phyloP scores from a whole-genome alignment of 2,113 vertebrate genomes.

The Psittacara wagleri region DNA sequence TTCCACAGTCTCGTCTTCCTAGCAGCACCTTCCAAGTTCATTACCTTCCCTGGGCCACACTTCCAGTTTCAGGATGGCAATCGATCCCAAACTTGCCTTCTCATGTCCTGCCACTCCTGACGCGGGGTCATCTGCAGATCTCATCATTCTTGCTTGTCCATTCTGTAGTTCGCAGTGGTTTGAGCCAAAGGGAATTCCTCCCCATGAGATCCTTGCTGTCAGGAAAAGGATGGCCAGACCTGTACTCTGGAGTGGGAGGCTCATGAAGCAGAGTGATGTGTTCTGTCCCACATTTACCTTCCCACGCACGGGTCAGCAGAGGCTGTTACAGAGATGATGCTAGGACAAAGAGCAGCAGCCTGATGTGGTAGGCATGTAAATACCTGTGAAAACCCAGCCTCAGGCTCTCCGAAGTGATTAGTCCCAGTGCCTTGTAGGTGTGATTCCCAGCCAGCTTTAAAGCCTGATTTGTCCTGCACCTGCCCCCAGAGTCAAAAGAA shows the following conservation, averaged over 20 bases:
- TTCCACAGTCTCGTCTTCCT: not conserved
- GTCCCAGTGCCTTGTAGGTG: not conserved
- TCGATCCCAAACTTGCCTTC: not conserved
- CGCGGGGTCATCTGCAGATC: not conserved
- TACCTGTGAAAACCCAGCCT: not conserved
- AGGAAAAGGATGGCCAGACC: not conserved
- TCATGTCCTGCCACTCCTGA: not conserved
- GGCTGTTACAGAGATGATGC: not conserved
- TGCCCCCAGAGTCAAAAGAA: accelerated
- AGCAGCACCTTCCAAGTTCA: not conserved
- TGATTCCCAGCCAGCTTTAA: not conserved
- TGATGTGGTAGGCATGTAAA: not conserved
- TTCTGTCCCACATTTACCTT: not conserved
- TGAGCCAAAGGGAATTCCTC: not conserved
- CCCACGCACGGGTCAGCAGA: accelerated
- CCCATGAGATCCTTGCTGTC: too few species aligned
- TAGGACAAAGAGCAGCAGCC: not conserved
- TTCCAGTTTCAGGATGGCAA: accelerated
- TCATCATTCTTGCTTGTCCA: not conserved
- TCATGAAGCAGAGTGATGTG: accelerated
- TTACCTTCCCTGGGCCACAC: accelerated
- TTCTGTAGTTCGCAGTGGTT: not conserved
- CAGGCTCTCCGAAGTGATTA: accelerated
- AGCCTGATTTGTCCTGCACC: not conserved
- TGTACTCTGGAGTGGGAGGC: not conserved